Evolutionary conservation across 2,888 invertebrate genomes (phyloP).

Genomic region (Apeira syringaria): DNA sequence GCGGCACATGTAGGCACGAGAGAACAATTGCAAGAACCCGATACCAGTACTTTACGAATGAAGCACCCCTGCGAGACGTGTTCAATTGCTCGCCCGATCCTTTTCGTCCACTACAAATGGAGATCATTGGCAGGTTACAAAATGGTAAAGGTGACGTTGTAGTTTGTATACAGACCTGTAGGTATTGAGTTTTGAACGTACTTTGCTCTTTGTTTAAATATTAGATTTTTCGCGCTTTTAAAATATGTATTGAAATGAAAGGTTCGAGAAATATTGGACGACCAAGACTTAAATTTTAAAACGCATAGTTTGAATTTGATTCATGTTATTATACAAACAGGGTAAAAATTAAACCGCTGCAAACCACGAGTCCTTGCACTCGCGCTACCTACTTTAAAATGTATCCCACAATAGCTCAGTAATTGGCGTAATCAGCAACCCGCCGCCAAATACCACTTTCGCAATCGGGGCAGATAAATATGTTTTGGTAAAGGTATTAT

Average conservation of each 20-base stretch:
- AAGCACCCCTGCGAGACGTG: conserved; percentile 32
- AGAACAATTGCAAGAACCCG: conserved; percentile 50
- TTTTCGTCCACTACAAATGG: conserved; percentile 33
- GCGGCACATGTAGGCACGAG: conserved; percentile 45
- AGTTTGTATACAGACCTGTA: too few relatives aligned
- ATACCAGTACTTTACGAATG: conserved; percentile 37
- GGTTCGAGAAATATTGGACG: too few relatives aligned
- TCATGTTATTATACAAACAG: conserved; percentile 21
- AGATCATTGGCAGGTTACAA: conserved; percentile 32
- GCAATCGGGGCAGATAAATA: conserved; percentile 32
- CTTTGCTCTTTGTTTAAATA: too few relatives aligned
- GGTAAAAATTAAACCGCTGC: conserved; percentile 28
- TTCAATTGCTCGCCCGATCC: conserved; percentile 26
- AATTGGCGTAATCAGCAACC: conserved; percentile 34
- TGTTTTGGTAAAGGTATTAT: conserved; percentile 17
- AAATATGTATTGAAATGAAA: too few relatives aligned
- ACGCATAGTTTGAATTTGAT: too few relatives aligned
- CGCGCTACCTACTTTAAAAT: conserved; percentile 26
- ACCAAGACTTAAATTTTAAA: too few relatives aligned
- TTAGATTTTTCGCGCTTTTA: background rate
- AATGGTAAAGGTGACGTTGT: conserved; percentile 18
- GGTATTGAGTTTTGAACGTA: too few relatives aligned
- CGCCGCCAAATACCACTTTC: conserved; percentile 26
- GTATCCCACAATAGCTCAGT: conserved; percentile 31
- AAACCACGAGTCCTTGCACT: conserved; percentile 26